Evolutionary conservation across 2,797 vertebrate genomes (phyloP).

Genomic region (Alfaro cultratus): DNA sequence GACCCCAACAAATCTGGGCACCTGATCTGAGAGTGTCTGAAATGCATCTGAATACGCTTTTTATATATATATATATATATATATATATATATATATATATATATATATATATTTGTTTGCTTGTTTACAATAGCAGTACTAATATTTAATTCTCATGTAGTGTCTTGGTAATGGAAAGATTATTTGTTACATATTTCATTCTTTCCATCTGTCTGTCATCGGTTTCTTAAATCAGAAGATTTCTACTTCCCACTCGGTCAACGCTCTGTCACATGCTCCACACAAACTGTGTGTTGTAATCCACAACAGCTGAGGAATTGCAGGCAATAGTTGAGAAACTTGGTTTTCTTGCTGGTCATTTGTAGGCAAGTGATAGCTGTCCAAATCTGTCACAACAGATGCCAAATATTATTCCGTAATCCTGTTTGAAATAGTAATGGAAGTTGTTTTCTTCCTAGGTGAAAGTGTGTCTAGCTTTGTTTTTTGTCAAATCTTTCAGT

Average conservation of each 20-base stretch:
- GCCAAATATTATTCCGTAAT: background rate
- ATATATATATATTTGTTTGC: too few relatives aligned
- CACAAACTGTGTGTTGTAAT: constrained; percentile 37
- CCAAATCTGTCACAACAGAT: background rate
- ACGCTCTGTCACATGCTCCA: constrained; percentile 52
- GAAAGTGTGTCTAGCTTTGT: background rate
- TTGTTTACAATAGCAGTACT: constrained; percentile 14
- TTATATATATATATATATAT: too few relatives aligned
- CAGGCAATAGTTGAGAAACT: constrained; percentile 33
- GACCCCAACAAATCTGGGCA: too few relatives aligned
- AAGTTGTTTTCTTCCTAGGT: background rate
- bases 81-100: too few relatives aligned
- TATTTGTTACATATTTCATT: background rate
- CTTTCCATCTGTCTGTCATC: background rate
- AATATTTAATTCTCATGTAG: background rate
- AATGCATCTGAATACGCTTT: too few relatives aligned
- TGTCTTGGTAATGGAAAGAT: constrained; percentile 4
- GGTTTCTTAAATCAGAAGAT: constrained; percentile 5
- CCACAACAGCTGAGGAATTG: constrained; percentile 28
- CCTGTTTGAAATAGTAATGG: background rate
- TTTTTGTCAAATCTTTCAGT: background rate
- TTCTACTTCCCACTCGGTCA: constrained; percentile 24
- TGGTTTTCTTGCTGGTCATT: background rate
- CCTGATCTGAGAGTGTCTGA: too few relatives aligned
- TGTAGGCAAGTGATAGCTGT: constrained; percentile 4